Percentiles rank a stretch among this genome's conserved stretches.
Conservation (phyloP, 2,888 invertebrate genomes). For the Pachydiplax longipennis region DNA sequence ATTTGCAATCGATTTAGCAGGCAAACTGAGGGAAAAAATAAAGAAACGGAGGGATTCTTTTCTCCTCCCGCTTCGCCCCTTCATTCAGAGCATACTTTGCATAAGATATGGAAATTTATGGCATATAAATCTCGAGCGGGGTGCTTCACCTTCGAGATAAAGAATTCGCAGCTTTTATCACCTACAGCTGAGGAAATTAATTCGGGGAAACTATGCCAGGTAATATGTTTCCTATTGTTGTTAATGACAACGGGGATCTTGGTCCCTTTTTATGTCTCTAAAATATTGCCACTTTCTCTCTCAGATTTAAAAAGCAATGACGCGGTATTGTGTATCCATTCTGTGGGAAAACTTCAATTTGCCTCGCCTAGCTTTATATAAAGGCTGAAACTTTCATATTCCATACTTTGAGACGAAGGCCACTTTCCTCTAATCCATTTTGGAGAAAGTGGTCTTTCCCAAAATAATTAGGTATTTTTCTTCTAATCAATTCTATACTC, state of each 20-base stretch:
- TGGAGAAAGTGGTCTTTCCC: no score
- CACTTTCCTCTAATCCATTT: no score
- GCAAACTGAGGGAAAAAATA: neutral
- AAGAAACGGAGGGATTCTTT: neutral
- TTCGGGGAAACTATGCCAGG: neutral
- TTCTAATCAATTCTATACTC: no score
- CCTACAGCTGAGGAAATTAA: neutral
- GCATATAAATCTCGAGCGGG: neutral
- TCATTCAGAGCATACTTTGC: neutral
- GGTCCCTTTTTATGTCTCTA: no score
- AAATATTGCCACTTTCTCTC: no score
- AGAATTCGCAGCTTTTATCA: neutral
- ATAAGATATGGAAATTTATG: conserved; percentile 24
- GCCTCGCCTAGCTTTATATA: no score
- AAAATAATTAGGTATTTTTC: no score
- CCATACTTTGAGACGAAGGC: no score
- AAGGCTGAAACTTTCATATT: no score
- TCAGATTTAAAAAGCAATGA: no score
- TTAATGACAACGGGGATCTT: neutral
- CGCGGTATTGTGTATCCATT: no score
- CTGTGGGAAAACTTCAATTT: no score
- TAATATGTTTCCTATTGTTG: neutral
- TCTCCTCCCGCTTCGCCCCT: neutral
- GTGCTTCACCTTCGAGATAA: neutral
- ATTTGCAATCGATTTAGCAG: neutral